phyloP scores from a whole-genome alignment of 2,113 vertebrate species.

The Etheostoma cragini region DNA sequence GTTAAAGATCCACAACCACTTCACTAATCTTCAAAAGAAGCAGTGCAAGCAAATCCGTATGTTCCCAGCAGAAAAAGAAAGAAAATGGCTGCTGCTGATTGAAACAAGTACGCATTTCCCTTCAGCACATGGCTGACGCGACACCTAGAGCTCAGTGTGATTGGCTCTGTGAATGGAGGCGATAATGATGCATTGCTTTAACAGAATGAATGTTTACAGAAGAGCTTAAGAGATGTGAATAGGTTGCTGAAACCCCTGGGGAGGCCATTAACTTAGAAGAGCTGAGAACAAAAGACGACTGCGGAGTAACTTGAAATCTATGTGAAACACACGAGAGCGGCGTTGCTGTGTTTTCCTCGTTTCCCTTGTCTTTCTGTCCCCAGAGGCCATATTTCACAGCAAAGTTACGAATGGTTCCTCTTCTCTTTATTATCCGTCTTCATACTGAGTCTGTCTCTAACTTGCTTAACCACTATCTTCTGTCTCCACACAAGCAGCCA shows the following conservation, averaged over 20 bases:
- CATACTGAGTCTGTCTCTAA: background rate
- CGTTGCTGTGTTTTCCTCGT: constrained; percentile 11
- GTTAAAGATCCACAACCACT: constrained; percentile 7
- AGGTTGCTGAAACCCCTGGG: constrained; percentile 42
- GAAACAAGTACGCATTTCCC: constrained; percentile 29
- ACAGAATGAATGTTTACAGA: constrained; percentile 52
- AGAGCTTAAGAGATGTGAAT: constrained; percentile 52
- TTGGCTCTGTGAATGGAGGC: constrained; percentile 29
- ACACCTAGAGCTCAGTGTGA: constrained; percentile 48
- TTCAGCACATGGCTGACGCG: background rate
- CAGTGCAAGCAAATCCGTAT: background rate
- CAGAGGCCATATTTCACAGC: constrained; percentile 2
- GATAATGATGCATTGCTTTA: constrained; percentile 42
- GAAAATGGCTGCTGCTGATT: constrained; percentile 19
- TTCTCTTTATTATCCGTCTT: constrained; percentile 39
- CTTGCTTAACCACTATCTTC: constrained; percentile 11
- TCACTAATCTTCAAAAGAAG: constrained; percentile 14
- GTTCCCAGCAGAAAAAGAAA: constrained; percentile 3
- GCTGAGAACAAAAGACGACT: constrained; percentile 55
- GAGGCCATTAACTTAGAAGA: constrained; percentile 56
- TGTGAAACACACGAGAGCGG: constrained; percentile 24
- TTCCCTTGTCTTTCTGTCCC: constrained; percentile 8
- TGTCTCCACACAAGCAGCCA: constrained; percentile 40
- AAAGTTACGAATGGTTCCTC: constrained; percentile 14
- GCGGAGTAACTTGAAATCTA: constrained; percentile 26